Base-by-base conservation (phyloP, 2,888 invertebrate genomes). In the Boloria selene region DNA sequence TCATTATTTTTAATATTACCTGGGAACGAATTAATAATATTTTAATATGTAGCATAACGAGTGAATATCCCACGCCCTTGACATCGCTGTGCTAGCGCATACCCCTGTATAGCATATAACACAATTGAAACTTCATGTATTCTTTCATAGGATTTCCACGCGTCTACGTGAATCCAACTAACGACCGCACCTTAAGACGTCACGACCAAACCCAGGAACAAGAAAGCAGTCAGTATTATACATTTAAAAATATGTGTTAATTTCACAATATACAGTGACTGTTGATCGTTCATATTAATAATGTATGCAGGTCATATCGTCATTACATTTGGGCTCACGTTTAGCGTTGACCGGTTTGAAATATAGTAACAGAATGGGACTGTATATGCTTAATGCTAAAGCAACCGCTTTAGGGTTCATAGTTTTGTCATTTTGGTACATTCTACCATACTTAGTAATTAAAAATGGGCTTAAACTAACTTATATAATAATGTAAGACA, bases 201-300 rank as follows among this genome's bases (percentile, higher is more conserved):
- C 89, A 87, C 72, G 90, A 91, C 69, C 88, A 82, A 76, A 85
- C 79, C 68, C 85, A 84, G 65, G 91, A 92, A 78, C 88, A 84
- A 75, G 90, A 90, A 78, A 88, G 77, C 69, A 86, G 90, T 89
- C 73, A 86, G 88, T 84, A 56, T 54, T 42, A 51, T 61, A 17
- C 42, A 51, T 61, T 61, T 52, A 51, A 59, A 49, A n/a, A 59
- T 59, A 38, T 59, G 49, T 59, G 47, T 59, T 50, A 50, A 50
- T 59, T 18, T 59, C 38, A 50, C 47, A 59, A 31, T 56, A 56
- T 26, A 45, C 22, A 45, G 56, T 56, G 56, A 56, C 56, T 56
- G 56, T 56, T 45, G 44, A 44, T 56, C 45, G 45, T 56, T 56
- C 56, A 45, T 45, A 13, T 45, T 45, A 22, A 56, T 45, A 56